phyloP scores from a whole-genome alignment of 2,888 invertebrate species.

The Tridacna crocea region DNA sequence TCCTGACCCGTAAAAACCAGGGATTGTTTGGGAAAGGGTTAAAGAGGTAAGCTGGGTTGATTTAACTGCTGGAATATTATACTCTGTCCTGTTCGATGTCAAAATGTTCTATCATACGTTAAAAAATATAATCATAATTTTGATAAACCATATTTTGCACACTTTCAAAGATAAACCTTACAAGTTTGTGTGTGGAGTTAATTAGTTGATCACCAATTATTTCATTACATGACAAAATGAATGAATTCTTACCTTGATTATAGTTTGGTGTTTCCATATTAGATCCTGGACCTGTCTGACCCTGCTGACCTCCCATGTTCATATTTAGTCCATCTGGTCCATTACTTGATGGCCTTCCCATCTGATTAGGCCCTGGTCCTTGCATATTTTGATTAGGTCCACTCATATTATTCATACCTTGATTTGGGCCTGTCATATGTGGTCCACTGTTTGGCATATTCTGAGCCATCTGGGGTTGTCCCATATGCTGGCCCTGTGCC shows the following conservation, averaged over 20 bases:
- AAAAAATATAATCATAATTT: no score
- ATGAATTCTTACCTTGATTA: conserved; percentile 61
- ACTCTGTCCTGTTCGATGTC: no score
- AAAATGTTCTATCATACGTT: no score
- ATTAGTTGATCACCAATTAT: no score
- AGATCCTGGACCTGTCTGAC: conserved; percentile 32
- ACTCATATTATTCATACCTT: conserved; percentile 44
- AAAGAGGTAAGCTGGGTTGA: no score
- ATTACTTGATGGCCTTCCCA: conserved; percentile 52
- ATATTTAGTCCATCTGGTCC: conserved; percentile 57
- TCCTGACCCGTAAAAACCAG: no score
- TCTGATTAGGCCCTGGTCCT: conserved; percentile 58
- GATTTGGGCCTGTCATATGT: conserved; percentile 43
- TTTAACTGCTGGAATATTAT: no score
- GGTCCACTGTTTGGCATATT: conserved; percentile 45
- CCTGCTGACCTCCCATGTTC: conserved; percentile 45
- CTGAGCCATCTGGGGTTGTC: conserved; percentile 45
- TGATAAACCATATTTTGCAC: no score
- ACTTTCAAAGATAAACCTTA: no score
- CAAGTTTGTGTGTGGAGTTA: no score
- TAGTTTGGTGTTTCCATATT: conserved; percentile 50
- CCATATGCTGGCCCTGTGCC: conserved; percentile 48
- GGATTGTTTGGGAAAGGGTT: no score
- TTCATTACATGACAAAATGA: no score
- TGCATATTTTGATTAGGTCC: conserved; percentile 41